A percentile compares a stretch with the other conserved stretches of the same genome.
phyloP scores from a whole-genome alignment of 2,888 invertebrate species.

The Hirtodrosophila alboralis region DNA sequence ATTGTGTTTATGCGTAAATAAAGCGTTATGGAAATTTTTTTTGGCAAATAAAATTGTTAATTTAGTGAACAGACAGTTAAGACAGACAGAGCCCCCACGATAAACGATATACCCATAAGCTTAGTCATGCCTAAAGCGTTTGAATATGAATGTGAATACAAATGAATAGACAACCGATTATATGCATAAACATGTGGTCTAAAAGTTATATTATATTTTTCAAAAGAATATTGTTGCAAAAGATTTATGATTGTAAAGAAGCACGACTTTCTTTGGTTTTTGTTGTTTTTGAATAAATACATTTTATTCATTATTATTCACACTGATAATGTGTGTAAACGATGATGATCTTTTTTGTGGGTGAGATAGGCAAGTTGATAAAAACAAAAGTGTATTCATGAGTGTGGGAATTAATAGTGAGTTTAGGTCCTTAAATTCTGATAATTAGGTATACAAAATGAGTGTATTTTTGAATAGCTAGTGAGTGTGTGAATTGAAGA shows the following conservation, averaged over 20 bases:
- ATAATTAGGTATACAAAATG: too few relatives aligned
- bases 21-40: constrained; percentile 49
- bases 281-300: constrained; percentile 6
- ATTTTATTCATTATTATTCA: constrained; percentile 4
- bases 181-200: constrained; percentile 16
- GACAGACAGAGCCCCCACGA: too few relatives aligned
- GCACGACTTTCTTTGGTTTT: too few relatives aligned
- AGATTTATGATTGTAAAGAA: constrained; percentile 32
- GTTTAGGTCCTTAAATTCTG: too few relatives aligned
- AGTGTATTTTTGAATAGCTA: too few relatives aligned
- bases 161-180: constrained; percentile 22
- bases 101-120: constrained; percentile 24
- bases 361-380: too few relatives aligned
- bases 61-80: constrained; percentile 49
- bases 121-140: constrained; percentile 44
- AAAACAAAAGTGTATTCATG: too few relatives aligned
- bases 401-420: too few relatives aligned
- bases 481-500: too few relatives aligned
- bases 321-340: background rate
- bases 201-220: constrained; percentile 14
- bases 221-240: constrained; percentile 23
- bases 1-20: constrained; percentile 62
- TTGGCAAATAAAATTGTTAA: constrained; percentile 44
- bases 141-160: constrained; percentile 42
- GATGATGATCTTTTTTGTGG: too few relatives aligned